Evolutionary conservation across 2,113 vertebrate genomes (phyloP), one percentile per base, ranked within the genome.

Genomic region (Xyliphius kryptos): DNA sequence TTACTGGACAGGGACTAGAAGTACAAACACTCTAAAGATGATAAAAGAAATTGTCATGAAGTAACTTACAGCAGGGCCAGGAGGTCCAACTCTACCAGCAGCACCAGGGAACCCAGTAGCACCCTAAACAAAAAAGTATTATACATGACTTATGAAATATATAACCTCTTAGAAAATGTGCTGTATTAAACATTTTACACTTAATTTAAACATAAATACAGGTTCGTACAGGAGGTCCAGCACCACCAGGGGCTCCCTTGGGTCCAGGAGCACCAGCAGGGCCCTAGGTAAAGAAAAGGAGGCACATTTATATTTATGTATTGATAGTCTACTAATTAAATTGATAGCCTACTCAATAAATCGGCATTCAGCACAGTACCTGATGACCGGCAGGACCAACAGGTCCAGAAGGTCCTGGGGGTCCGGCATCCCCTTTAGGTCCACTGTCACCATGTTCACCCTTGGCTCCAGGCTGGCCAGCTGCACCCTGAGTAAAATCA

Each of bases 171-270:
- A n/a, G n/a, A n/a, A n/a, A n/a, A n/a, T n/a, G n/a, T n/a, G n/a
- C n/a, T n/a, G n/a, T n/a, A n/a, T n/a, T n/a, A n/a, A n/a, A n/a
- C n/a, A n/a, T n/a, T n/a, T n/a, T n/a, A n/a, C n/a, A n/a, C n/a
- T n/a, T n/a, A n/a, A n/a, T n/a, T n/a, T n/a, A n/a, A n/a, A n/a
- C n/a, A n/a, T n/a, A n/a, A n/a, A n/a, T n/a, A n/a, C n/a, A n/a
- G n/a, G n/a, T n/a, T n/a, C n/a, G n/a, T n/a, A 97, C 95, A 91
- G 95, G 94, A 59, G 94, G 73, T 79, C 95, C 95, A 77, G 89
- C 82, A 14, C 86, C 85, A 78, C 95, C 95, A 0, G 90, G 90
- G 86, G 91, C 81, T 83, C 95, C 95, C 88, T 97, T 97, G 76
- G 92, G 52, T 89, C 95, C 95, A 55, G 93, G 63, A 82, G 91